phyloP scores from a whole-genome alignment of 2,113 vertebrate genomes.

The Tychaedon coryphoeus region DNA sequence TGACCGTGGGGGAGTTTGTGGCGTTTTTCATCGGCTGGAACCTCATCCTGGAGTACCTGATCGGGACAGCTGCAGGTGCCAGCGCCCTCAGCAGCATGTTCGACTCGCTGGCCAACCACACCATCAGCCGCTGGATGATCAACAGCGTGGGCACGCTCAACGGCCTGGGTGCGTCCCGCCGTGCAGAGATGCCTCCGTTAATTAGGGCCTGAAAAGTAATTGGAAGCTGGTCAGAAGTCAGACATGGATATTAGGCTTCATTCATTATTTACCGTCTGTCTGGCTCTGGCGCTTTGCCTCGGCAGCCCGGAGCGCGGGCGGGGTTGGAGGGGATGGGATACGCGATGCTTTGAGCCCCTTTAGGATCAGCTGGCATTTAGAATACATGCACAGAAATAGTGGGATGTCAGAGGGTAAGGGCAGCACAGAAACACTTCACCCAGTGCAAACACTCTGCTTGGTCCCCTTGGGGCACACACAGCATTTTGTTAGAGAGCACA shows the following conservation, averaged over 20 bases:
- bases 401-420: fast-evolving
- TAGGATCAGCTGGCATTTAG: background rate
- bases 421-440: background rate
- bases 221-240: background rate
- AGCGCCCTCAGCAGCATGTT: constrained; percentile 98
- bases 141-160: constrained; percentile 86
- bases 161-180: constrained; percentile 79
- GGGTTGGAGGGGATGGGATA: background rate
- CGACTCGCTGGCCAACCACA: constrained; percentile 95
- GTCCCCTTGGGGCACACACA: fast-evolving
- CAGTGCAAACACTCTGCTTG: background rate
- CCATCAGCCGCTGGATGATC: constrained; percentile 92
- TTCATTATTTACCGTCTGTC: background rate
- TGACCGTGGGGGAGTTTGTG: constrained; percentile 95
- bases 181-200: fast-evolving
- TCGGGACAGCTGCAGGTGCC: constrained; percentile 92
- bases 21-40: constrained; percentile 99
- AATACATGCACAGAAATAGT: background rate
- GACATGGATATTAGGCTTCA: background rate
- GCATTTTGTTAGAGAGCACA: background rate
- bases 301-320: fast-evolving
- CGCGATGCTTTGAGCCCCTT: fast-evolving
- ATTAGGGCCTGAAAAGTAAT: background rate
- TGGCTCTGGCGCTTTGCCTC: background rate
- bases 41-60: constrained; percentile 96